Percentiles rank a stretch among this genome's conserved stretches.
Conservation (phyloP, 2,113 vertebrate species). For the Eolophus roseicapilla region DNA sequence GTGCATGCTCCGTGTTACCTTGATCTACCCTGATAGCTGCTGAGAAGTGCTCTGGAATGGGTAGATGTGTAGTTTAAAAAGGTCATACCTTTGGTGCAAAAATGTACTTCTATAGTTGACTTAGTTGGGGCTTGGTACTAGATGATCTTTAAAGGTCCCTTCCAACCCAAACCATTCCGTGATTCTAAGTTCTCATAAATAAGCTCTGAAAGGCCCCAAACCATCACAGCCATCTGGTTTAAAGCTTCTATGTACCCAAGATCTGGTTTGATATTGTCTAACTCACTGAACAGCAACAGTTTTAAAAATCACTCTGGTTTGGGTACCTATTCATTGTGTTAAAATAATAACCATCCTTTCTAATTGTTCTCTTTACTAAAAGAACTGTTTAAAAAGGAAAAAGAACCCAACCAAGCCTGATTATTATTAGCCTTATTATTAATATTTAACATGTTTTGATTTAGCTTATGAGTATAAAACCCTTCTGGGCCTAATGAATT, state of each 20-base stretch:
- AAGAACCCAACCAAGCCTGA: neutral
- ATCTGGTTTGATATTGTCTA: neutral
- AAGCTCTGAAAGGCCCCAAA: neutral
- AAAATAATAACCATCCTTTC: fast-evolving
- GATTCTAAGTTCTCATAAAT: fast-evolving
- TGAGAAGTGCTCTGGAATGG: fast-evolving
- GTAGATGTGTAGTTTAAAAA: fast-evolving
- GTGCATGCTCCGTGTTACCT: fast-evolving
- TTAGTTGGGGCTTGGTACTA: neutral
- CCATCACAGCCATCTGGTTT: fast-evolving
- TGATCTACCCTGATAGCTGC: fast-evolving
- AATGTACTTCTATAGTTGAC: fast-evolving
- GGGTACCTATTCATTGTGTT: neutral
- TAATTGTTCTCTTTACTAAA: neutral
- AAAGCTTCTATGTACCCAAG: neutral
- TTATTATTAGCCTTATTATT: neutral
- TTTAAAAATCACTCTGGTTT: neutral
- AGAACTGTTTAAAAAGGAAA: neutral
- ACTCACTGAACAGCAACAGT: neutral
- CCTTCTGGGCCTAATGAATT: neutral
- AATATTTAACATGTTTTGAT: neutral
- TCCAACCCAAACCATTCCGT: neutral
- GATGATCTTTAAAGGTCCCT: neutral
- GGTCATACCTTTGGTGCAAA: fast-evolving
- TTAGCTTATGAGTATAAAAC: neutral